Evolutionary conservation across 2,888 invertebrate species (phyloP), one percentile per base, ranked within the genome.

Genomic region (Azorinus chamasolen): DNA sequence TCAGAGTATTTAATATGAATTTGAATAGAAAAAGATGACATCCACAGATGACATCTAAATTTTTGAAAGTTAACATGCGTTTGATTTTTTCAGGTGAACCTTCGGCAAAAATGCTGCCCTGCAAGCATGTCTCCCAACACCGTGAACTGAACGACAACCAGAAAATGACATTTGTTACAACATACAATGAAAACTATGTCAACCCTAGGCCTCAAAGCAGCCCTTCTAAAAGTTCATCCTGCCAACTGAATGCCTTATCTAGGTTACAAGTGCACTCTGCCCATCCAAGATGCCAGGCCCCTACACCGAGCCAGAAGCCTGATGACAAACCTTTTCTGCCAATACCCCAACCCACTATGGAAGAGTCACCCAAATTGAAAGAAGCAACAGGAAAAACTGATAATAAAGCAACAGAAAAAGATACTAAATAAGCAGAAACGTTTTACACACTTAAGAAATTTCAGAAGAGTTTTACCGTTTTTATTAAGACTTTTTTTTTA

Each of bases 101-200:
- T 45, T 51, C 72, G 4, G 68, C 69, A 1, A 79, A 64, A 24
- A 53, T 68, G 45, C 59, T 65, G 27, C 65, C 76, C 2, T 70
- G 73, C 27, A 61, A 77, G 4, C 74, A 73, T 32, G 22, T 55
- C 0, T 83, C 81, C 5, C 66, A 74, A 41, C 71, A 81, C 45
- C 45, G 68, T 5, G 48, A 69, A 1, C 54, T 81, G 12, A 50
- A 68, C 54, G 41, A 45, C 14, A 39, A 66, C 43, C 24, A 16
- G 22, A 32, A 0, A 0, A 68, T 51, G 25, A 32, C 39, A 1
- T 71, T 71, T 39, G 18, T 51, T 14, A 85, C 83, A 8, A 83
- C 84, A 20, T 84, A 84, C 43, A 63, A 20, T 8, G 80, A 80
- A 37, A 64, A 62, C 39, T 84, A 32, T 39, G 41, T 18, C 10